phyloP scores from a whole-genome alignment of 1,140 invertebrate genomes.

The Chrysoperla carnea region DNA sequence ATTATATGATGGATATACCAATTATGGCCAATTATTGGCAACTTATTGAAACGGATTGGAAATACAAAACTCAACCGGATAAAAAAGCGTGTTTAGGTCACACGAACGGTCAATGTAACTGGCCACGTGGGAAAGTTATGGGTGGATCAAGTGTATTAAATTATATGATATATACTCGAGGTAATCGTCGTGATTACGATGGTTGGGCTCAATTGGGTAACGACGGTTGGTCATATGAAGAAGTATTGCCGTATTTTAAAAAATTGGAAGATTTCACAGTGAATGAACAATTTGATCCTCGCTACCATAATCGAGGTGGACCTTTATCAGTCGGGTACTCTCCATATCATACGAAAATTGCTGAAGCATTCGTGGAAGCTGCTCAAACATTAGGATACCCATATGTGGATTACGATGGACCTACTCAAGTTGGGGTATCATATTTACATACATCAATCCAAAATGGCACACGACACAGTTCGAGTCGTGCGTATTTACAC shows the following conservation, averaged over 20 bases:
- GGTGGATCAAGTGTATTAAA: conserved; percentile 89
- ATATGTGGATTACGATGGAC: conserved; percentile 55
- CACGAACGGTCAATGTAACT: conserved; percentile 35
- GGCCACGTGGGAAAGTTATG: conserved; percentile 64
- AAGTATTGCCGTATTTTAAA: conserved; percentile 31
- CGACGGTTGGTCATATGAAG: conserved; percentile 36
- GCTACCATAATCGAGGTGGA: conserved; percentile 39
- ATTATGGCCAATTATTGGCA: conserved; percentile 42
- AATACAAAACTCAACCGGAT: conserved; percentile 35
- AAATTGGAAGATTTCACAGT: conserved; percentile 31
- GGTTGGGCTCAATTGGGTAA: conserved; percentile 36
- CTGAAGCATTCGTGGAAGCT: conserved; percentile 45
- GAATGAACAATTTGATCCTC: conserved; percentile 25
- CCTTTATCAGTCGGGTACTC: conserved; percentile 36
- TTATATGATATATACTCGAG: conserved; percentile 60
- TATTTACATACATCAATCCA: conserved; percentile 44
- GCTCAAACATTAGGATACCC: conserved; percentile 45
- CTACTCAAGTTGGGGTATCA: conserved; percentile 41
- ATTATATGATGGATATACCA: conserved; percentile 47
- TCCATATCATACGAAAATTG: conserved; percentile 36
- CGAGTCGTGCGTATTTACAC: conserved; percentile 54
- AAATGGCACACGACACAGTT: conserved; percentile 55
- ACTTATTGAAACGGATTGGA: conserved; percentile 35
- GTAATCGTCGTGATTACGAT: conserved; percentile 39
- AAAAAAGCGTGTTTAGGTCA: conserved; percentile 28